phyloP scores from a whole-genome alignment of 2,113 vertebrate genomes.

The Sprattus sprattus region DNA sequence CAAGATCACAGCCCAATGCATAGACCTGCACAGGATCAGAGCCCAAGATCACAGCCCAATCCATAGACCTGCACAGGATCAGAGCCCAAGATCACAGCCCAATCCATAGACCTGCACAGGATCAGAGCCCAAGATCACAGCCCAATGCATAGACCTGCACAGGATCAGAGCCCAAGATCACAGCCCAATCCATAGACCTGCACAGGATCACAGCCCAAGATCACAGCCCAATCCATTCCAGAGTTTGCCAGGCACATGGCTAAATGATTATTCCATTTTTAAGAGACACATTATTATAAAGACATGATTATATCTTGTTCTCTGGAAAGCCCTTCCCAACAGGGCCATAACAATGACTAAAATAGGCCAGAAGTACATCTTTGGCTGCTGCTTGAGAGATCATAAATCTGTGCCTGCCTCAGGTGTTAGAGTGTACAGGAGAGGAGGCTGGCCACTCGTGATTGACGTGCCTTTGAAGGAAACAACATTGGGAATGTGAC shows the following conservation, averaged over 20 bases:
- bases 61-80: not conserved
- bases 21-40: too few relatives aligned
- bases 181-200: too few relatives aligned
- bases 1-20: not conserved
- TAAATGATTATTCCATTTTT: not conserved
- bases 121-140: too few relatives aligned
- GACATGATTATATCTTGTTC: not conserved
- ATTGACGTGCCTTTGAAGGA: not conserved
- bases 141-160: not conserved
- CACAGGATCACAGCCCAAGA: too few relatives aligned
- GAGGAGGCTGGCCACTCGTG: not conserved
- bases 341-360: not conserved
- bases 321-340: not conserved
- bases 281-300: not conserved
- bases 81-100: too few relatives aligned
- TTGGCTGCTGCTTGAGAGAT: not conserved
- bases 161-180: too few relatives aligned
- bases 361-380: not conserved
- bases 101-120: not conserved
- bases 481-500: not conserved
- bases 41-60: too few relatives aligned
- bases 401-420: not conserved
- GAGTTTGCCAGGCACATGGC: not conserved
- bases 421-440: not conserved
- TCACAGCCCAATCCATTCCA: not conserved